These are phyloP conservation scores for Poecilia velifera DNA, from an alignment of 2,797 vertebrate species.

Conservation along the genomic window DNA sequence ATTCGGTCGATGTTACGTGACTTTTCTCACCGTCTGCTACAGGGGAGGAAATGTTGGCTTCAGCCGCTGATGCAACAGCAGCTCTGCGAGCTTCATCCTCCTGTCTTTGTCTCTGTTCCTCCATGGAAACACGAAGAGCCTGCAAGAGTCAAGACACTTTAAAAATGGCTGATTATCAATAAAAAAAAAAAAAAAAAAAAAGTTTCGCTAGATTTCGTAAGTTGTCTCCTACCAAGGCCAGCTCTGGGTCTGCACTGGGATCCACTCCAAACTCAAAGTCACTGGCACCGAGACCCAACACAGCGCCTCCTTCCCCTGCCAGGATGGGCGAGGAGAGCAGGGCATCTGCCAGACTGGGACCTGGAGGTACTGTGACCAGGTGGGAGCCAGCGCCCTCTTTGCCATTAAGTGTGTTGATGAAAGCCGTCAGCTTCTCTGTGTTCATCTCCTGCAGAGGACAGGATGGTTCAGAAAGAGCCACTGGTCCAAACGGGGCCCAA, in stretches of 20 bases:
- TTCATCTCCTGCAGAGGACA: constrained; percentile 84
- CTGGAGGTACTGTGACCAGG: constrained; percentile 93
- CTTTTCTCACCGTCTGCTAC: constrained; percentile 83
- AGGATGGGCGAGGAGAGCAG: constrained; percentile 93
- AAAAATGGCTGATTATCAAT: not conserved
- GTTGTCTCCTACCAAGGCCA: constrained; percentile 87
- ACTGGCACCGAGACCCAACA: constrained; percentile 90
- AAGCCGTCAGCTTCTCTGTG: constrained; percentile 93
- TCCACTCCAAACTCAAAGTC: constrained; percentile 97
- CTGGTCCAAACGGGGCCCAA: constrained; percentile 55
- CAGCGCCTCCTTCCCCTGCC: constrained; percentile 93
- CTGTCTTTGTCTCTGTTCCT: constrained; percentile 94
- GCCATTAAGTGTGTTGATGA: constrained; percentile 93
- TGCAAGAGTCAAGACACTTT: constrained; percentile 48
- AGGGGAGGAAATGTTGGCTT: constrained; percentile 83
- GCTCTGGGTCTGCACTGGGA: constrained; percentile 92
- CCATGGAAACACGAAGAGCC: constrained; percentile 96
- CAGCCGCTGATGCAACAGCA: constrained; percentile 86
- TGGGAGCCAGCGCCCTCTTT: constrained; percentile 94
- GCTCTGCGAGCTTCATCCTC: constrained; percentile 93
- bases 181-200: not conserved
- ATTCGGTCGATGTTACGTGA: not conserved
- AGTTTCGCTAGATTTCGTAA: not conserved
- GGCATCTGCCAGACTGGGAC: constrained; percentile 92
- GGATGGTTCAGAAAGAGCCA: constrained; percentile 62